Conservation (phyloP, 2,888 invertebrate genomes). For the Cataglyphis livida region DNA sequence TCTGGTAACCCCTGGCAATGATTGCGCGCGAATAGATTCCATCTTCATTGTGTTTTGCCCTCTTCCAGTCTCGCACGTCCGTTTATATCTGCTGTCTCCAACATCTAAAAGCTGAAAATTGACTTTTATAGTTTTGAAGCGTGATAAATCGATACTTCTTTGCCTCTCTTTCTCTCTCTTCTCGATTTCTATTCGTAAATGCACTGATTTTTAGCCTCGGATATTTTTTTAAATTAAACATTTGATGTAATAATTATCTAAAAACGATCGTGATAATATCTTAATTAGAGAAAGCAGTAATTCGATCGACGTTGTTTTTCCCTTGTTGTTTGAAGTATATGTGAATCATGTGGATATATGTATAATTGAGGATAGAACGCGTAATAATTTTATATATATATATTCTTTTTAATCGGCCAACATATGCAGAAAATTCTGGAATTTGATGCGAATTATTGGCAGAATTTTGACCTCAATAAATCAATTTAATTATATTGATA, state of each 20-base stretch:
- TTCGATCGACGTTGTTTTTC: conserved; percentile 56
- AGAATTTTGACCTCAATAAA: conserved; percentile 4
- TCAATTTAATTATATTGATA: conserved; percentile 26
- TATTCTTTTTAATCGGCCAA: conserved; percentile 64
- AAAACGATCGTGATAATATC: conserved; percentile 56
- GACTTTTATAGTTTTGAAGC: conserved; percentile 12
- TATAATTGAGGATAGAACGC: conserved; percentile 58
- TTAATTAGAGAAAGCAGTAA: conserved; percentile 68
- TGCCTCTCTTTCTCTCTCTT: too few species aligned
- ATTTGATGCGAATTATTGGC: not conserved
- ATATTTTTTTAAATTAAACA: conserved; percentile 33
- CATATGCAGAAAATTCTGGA: conserved; percentile 45
- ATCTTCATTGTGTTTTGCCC: conserved; percentile 27
- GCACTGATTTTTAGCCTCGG: conserved; percentile 21
- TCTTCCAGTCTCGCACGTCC: not conserved
- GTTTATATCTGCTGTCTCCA: conserved; percentile 47
- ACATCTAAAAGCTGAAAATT: conserved; percentile 33
- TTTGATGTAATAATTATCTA: conserved; percentile 59
- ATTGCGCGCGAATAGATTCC: conserved; percentile 25
- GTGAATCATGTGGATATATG: conserved; percentile 60
- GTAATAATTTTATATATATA: not conserved
- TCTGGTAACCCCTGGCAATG: conserved; percentile 23
- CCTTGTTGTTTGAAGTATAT: conserved; percentile 10
- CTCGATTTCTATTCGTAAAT: conserved; percentile 6
- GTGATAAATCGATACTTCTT: conserved; percentile 13